Base-by-base conservation (phyloP, 2,797 vertebrate species). In the Lagodon rhomboides region DNA sequence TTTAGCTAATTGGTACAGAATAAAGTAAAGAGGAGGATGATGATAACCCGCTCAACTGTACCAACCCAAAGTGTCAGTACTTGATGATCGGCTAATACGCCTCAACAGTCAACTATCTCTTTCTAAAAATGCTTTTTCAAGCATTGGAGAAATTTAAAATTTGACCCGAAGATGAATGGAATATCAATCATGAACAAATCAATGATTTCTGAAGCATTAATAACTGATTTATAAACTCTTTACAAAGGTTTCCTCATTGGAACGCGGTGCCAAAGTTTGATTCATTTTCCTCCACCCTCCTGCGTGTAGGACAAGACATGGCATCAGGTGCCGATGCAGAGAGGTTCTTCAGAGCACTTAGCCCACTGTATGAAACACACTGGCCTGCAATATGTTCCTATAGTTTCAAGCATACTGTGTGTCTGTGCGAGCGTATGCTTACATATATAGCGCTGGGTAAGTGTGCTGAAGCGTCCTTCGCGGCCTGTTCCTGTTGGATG, bases 401-500 rank as follows among this genome's bases (percentile, higher is more conserved):
- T 50, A 63, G 41, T 54, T 64, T 50, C 13, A 22, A 56, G n/a
- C 30, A 64, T 30, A 46, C 49, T 17, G 18, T 51, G 13, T 16
- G 46, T 43, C 18, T n/a, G 4, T 38, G 46, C 54, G 1, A 75
- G 41, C 54, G 51, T 59, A 66, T 71, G 60, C n/a, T 38, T 11
- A 38, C 38, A 38, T 38, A 43, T n/a, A 30, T 5, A 54, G 50
- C 49, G 23, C 18, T 6, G 12, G 71, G 34, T 74, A 25, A 62
- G 51, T 68, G 49, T 34, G 15, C 56, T 53, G 8, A 17, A 16
- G 58, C 70, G 62, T 82, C 73, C 69, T 82, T 68, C 1, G 13
- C 16, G 8, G 49, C 44, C 49, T 65, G 25, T 65, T 54, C 62
- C 16, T 77, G 12, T 71, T 79, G 46, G 53, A 79, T 76, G 56